phyloP scores from a whole-genome alignment of 2,888 invertebrate species.

The Cerastis leucographa region DNA sequence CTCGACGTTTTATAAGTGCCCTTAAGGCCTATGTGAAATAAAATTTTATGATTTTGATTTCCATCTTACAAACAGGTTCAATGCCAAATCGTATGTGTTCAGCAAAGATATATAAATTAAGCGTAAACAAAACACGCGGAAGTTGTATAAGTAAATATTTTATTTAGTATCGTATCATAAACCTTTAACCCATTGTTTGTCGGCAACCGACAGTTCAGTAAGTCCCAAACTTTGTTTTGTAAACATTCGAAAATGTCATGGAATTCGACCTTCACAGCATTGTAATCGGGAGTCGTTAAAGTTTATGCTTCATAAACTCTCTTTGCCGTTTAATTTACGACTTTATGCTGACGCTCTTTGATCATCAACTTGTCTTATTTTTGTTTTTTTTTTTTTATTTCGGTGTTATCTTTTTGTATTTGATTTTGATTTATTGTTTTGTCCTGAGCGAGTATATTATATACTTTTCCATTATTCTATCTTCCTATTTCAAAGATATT shows the following conservation, averaged over 20 bases:
- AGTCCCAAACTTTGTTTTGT: constrained; percentile 34
- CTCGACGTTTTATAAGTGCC: no score
- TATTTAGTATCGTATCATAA: constrained; percentile 59
- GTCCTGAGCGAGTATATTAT: no score
- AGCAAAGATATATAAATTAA: neutral
- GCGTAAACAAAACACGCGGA: constrained; percentile 54
- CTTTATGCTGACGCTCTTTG: no score
- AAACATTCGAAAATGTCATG: constrained; percentile 25
- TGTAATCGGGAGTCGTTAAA: neutral
- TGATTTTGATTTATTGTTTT: no score
- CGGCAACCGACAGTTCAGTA: constrained; percentile 62
- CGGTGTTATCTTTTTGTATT: no score
- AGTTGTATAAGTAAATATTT: constrained; percentile 72
- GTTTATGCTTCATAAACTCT: neutral
- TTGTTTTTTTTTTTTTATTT: no score
- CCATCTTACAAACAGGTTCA: neutral
- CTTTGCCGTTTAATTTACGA: constrained; percentile 8
- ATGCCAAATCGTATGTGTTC: constrained; percentile 7
- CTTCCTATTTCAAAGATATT: no score
- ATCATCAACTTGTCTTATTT: no score
- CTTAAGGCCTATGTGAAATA: no score
- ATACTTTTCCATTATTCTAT: no score
- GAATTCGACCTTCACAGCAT: constrained; percentile 22
- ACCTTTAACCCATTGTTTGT: constrained; percentile 66
- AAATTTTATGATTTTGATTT: no score